phyloP scores from a whole-genome alignment of 1,140 invertebrate genomes.

The Scaptodrosophila lebanonensis region DNA sequence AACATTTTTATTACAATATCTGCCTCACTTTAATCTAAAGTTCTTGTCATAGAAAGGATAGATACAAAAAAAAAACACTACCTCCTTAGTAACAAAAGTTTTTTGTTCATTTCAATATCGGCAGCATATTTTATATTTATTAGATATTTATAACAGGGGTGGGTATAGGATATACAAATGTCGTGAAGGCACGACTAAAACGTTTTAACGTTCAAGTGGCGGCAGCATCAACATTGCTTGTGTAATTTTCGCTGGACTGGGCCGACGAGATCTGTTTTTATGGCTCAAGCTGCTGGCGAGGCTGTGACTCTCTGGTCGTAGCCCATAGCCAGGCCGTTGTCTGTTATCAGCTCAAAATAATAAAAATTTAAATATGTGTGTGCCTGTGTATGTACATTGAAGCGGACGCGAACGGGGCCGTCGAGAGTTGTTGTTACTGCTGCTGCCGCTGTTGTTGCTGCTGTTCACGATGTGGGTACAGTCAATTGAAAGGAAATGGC shows the following conservation, averaged over 20 bases:
- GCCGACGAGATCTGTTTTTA: conserved; percentile 56
- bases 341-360: conserved; percentile 75
- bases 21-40: too few relatives aligned
- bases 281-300: conserved; percentile 17
- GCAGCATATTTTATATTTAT: too few relatives aligned
- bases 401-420: conserved; percentile 30
- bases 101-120: too few relatives aligned
- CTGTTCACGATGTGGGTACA: conserved; percentile 69
- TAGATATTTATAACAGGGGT: too few relatives aligned
- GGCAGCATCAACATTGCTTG: conserved; percentile 30
- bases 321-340: conserved; percentile 42
- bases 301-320: conserved; percentile 43
- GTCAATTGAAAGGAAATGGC: conserved; percentile 75
- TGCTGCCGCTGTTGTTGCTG: conserved; percentile 33
- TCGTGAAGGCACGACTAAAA: too few relatives aligned
- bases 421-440: conserved; percentile 3
- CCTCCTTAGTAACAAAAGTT: too few relatives aligned
- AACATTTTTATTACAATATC: too few relatives aligned
- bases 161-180: too few relatives aligned
- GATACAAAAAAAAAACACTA: too few relatives aligned
- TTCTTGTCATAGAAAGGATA: too few relatives aligned
- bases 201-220: conserved; percentile 64
- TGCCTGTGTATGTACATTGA: conserved; percentile 15
- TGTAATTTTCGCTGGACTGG: conserved; percentile 54
- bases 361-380: conserved; percentile 68